phyloP scores from a whole-genome alignment of 2,888 invertebrate species.

The Tetheella fluctuosa region DNA sequence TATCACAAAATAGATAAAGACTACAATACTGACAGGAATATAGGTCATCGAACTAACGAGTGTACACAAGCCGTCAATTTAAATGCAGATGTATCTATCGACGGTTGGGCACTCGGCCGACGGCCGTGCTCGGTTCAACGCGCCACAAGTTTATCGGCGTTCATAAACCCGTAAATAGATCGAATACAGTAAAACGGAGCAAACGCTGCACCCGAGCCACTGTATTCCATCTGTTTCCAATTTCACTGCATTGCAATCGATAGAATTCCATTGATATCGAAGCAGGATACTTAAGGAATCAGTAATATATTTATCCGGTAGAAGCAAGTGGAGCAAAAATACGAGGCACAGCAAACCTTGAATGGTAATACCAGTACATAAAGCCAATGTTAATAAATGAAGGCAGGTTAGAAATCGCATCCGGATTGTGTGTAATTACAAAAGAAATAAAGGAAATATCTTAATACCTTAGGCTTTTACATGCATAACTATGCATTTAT shows the following conservation, averaged over 20 bases:
- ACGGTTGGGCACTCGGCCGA: constrained; percentile 33
- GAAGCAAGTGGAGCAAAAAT: constrained; percentile 9
- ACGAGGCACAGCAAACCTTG: constrained; percentile 21
- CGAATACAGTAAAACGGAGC: constrained; percentile 75
- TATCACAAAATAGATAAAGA: background rate
- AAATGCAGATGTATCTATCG: constrained; percentile 41
- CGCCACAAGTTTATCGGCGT: constrained; percentile 66
- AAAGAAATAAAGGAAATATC: constrained; percentile 38
- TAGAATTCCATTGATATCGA: constrained; percentile 59
- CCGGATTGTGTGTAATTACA: constrained; percentile 28
- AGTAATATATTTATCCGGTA: constrained; percentile 18
- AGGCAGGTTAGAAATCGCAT: constrained; percentile 28
- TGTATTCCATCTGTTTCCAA: constrained; percentile 59
- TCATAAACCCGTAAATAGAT: constrained; percentile 80
- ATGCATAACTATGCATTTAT: background rate
- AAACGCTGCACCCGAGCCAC: constrained; percentile 58
- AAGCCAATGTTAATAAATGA: constrained; percentile 28
- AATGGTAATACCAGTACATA: constrained; percentile 8
- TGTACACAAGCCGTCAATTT: constrained; percentile 36
- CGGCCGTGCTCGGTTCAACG: constrained; percentile 55
- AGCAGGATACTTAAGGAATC: constrained; percentile 17
- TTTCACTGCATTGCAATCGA: constrained; percentile 73
- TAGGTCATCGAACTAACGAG: background rate
- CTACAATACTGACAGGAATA: background rate
- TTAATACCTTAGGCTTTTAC: constrained; percentile 25